Base-by-base conservation (phyloP, 1,140 invertebrate genomes). In the Drosophila auraria region DNA sequence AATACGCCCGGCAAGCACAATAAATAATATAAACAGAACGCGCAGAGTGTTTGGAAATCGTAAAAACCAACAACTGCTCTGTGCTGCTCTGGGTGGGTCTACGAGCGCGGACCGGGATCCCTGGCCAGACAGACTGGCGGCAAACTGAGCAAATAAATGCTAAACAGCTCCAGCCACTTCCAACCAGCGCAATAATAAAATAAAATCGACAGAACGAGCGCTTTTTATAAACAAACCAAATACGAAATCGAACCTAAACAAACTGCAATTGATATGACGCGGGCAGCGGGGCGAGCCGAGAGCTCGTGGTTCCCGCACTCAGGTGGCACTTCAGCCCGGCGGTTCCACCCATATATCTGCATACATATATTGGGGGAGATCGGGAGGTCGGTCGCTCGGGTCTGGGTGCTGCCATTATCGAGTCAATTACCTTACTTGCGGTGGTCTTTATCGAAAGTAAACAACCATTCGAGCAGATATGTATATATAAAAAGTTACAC, bases 171-270 rank as follows among this genome's bases (percentile, higher is more conserved):
- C 38, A 17, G 58, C 38, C 40, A 27, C 62, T 56, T 76, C 80
- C 66, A 81, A 66, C 72, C 78, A 80, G 45, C 42, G 62, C 71
- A 64, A 65, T 81, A 84, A 84, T 84, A 84, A 81, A 84, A 84
- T 84, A 81, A 81, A 84, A 78, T 80, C 49, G 56, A 66, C 45
- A 63, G 72, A 69, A 77, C 15, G 69, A 65, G 57, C 60, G 51
- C 70, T 40, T 82, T 82, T 82, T 83, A 83, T 83, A 83, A 83
- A 83, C 81, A 83, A 83, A 79, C 50, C 70, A 69, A 83, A 83
- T 60, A 83, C 82, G 74, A 86, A 86, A 81, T 86, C 74, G 82
- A 87, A 87, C 83, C 78, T 87, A 87, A 87, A 87, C 83, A 87
- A 87, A 87, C 83, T 65, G 54, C 72, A 84, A 84, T 83, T 80